phyloP scores from a whole-genome alignment of 1,140 invertebrate genomes.

The Cyclargus thomasi region DNA sequence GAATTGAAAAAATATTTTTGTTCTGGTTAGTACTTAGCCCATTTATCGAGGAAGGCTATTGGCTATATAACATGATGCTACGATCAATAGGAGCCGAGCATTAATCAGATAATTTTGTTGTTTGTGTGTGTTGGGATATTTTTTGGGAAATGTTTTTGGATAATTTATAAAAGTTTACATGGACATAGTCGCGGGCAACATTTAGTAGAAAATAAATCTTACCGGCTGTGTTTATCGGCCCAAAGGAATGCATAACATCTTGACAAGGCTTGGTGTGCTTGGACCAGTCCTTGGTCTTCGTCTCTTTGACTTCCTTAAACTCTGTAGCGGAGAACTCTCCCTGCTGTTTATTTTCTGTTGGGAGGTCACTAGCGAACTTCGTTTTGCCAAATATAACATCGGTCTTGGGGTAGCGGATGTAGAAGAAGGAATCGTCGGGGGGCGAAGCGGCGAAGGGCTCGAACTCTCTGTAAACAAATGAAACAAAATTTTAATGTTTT shows the following conservation, averaged over 20 bases:
- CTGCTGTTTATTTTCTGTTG: slow-evolving; percentile 31
- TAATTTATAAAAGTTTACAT: too few relatives aligned
- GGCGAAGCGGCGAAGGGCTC: slow-evolving; percentile 81
- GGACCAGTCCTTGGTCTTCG: slow-evolving; percentile 73
- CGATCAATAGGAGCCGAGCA: too few relatives aligned
- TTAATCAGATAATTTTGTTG: too few relatives aligned
- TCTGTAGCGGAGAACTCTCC: slow-evolving; percentile 45
- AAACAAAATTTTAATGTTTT: too few relatives aligned
- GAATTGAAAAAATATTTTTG: too few relatives aligned
- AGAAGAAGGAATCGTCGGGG: slow-evolving; percentile 83
- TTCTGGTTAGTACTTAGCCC: too few relatives aligned
- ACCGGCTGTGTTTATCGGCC: slow-evolving; percentile 59
- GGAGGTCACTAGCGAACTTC: slow-evolving; percentile 35
- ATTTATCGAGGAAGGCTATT: too few relatives aligned
- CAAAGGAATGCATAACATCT: slow-evolving; percentile 75
- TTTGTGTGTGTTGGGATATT: too few relatives aligned
- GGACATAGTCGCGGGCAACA: too few relatives aligned
- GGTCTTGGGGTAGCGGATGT: slow-evolving; percentile 77
- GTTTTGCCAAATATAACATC: slow-evolving; percentile 53
- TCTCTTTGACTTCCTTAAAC: slow-evolving; percentile 47
- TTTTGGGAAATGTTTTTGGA: too few relatives aligned
- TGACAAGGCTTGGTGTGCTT: slow-evolving; percentile 81
- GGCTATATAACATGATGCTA: too few relatives aligned
- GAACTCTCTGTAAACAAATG: slow-evolving; percentile 77
- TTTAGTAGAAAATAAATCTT: slow-evolving; percentile 23